Base-by-base conservation (phyloP, 2,888 invertebrate species). In the Resseliella maxima region DNA sequence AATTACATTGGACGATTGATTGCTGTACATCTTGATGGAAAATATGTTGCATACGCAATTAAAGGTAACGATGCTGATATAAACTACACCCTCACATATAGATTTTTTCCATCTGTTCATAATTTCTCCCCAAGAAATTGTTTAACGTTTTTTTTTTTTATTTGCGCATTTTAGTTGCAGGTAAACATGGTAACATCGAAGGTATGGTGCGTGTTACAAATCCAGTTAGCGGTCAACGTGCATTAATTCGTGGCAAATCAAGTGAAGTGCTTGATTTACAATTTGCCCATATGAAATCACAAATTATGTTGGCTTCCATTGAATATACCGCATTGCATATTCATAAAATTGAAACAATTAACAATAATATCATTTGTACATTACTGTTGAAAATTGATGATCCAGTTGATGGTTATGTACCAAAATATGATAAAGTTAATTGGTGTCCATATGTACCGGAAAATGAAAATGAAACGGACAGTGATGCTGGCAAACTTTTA, bases 381-480 rank as follows among this genome's bases (percentile, higher is more conserved):
- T 91, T 91, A 59, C 87, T 90, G 38, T 45, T 89, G 87, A 90
- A 87, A 92, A 93, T 91, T 89, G 90, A 91, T 86, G 91, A 91
- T 89, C 91, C 91, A 0, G 87, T 91, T 45, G 86, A 87, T 12
- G 90, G 89, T 87, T 90, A 91, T 89, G 88, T 91, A 0, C 92
- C 92, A 46, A 92, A 92, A 87, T 92, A 92, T 89, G 94, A 95
- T 88, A 92, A 96, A 88, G 94, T 98, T 81, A 95, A 97, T 89
- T 98, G 98, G 98, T 98, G 98, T 90, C 97, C 98, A 0, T 98
- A 95, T 92, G 94, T 97, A 87, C 96, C 97, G 0, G 93, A 93
- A 87, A 92, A 91, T 87, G 91, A 91, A 72, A 91, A 91, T 86
- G 92, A 92, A 64, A 94, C 94, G 87, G 94, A 94, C 8, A 93